Base-by-base conservation (phyloP, 2,797 vertebrate species). In the Netta rufina region DNA sequence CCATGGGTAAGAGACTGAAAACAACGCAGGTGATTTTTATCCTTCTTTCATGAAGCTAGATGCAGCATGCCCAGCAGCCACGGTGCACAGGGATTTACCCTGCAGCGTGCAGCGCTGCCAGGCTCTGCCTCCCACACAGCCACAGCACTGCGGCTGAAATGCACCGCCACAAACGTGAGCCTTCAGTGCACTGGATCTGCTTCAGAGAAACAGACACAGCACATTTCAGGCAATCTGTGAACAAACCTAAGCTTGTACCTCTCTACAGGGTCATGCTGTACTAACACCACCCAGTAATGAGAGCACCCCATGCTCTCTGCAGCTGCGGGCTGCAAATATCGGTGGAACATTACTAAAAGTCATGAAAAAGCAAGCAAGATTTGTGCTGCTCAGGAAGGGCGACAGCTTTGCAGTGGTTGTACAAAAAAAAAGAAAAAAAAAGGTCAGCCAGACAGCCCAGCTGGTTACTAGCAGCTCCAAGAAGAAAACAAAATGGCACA, bases 201-300 rank as follows among this genome's bases (percentile, higher is more conserved):
- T 6, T 56, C 73, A 90, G 60, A 81, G 73, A 70, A 86, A 79
- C 17, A 81, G 45, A 49, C 22, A 54, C 33, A 13, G 72, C 30
- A 49, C 27, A 33, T 92, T 94, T 82, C 69, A 80, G 64, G 39
- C 71, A 32, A 86, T 60, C 69, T 94, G 73, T 83, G 84, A 90
- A 72, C 65, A 86, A 92, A 91, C 39, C 39, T 61, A 81, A 82
- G 51, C 83, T 84, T 90, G 45, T 72, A 38, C 65, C 32, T 92
- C 78, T 90, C 75, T 1, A 2, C 78, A 67, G 69, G 49, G 69
- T 77, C 65, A 75, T 20, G 20, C 54, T 85, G 62, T 77, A 80
- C 57, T 74, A 74, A 79, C 65, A 54, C 30, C 61, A 67, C 33
- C 32, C 14, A 24, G 65, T 72, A 75, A 80, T 0, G 2, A 89